Evolutionary conservation across 1,140 invertebrate species (phyloP).

Genomic region (Ostrea denselamellosa): DNA sequence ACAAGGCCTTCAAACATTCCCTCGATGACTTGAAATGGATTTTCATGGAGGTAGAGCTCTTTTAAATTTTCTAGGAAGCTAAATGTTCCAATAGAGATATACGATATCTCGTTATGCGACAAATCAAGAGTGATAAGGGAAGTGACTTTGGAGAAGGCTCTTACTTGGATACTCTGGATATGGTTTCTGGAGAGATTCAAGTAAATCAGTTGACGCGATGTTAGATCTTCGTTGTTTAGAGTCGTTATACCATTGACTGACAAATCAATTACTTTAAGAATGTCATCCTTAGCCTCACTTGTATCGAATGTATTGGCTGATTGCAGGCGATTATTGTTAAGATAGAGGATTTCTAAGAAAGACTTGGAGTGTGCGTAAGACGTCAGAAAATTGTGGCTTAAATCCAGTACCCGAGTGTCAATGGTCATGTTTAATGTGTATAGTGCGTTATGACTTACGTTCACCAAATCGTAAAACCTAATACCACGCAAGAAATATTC

Average conservation of each 20-base stretch:
- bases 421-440: background rate
- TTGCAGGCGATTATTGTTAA: background rate
- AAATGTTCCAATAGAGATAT: background rate
- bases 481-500: background rate
- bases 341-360: background rate
- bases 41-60: background rate
- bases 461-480: background rate
- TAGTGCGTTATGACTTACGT: background rate
- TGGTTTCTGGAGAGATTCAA: background rate
- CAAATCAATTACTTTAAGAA: background rate
- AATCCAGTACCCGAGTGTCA: background rate
- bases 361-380: background rate
- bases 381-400: background rate
- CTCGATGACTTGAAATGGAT: background rate
- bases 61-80: background rate
- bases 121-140: background rate
- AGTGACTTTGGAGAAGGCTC: background rate
- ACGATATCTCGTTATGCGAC: background rate
- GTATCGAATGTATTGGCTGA: background rate
- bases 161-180: background rate
- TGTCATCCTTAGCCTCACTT: background rate
- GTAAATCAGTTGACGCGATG: background rate
- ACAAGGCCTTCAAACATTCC: constrained; percentile 4
- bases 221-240: background rate
- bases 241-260: background rate